Conservation (phyloP, 2,113 vertebrate species). For the Burhinus bistriatus region DNA sequence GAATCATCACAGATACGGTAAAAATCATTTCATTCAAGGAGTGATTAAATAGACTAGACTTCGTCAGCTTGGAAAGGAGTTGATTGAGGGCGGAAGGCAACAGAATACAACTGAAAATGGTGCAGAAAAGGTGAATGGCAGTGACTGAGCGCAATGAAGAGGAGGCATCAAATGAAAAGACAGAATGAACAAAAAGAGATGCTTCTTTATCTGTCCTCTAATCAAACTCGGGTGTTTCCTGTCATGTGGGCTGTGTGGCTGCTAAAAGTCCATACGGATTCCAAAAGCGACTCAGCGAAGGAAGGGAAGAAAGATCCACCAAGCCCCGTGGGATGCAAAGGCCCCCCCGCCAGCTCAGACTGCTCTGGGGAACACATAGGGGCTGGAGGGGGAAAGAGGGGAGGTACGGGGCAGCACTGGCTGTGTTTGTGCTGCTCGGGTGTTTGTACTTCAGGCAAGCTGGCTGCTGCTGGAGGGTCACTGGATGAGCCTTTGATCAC, state of each 20-base stretch:
- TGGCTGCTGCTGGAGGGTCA: neutral
- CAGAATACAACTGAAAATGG: neutral
- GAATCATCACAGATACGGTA: neutral
- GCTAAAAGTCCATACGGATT: neutral
- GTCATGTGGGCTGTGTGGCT: neutral
- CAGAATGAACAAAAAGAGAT: neutral
- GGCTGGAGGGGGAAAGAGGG: rapidly evolving
- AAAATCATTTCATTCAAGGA: neutral
- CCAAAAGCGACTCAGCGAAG: neutral
- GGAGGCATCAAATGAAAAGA: neutral
- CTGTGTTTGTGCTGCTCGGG: neutral
- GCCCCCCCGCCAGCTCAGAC: rapidly evolving
- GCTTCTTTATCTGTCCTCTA: neutral
- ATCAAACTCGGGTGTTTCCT: neutral
- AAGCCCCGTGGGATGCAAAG: neutral
- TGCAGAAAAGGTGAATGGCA: neutral
- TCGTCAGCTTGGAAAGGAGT: neutral
- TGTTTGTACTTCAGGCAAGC: neutral
- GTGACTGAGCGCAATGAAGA: neutral
- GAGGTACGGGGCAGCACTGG: neutral
- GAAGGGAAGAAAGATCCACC: neutral
- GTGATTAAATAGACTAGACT: neutral
- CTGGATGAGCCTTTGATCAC: neutral
- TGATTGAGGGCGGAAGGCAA: neutral
- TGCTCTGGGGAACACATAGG: rapidly evolving